phyloP scores from a whole-genome alignment of 2,113 vertebrate genomes.

The Engraulis encrasicolus region DNA sequence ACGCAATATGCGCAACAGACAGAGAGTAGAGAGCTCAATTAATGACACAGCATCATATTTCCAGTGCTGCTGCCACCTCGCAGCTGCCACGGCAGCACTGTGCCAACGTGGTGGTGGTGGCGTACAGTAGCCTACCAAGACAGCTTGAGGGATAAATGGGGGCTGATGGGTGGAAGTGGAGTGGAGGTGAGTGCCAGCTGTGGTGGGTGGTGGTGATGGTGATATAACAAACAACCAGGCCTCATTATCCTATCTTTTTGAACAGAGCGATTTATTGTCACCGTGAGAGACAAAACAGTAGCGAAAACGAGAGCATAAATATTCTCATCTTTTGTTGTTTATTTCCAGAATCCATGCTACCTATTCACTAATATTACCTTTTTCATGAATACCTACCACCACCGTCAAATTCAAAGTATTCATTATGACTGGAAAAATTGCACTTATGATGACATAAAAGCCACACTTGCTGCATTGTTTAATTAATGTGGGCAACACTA shows the following conservation, averaged over 20 bases:
- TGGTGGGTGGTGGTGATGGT: not conserved
- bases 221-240: not conserved
- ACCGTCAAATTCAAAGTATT: too few relatives aligned
- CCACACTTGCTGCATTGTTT: too few relatives aligned
- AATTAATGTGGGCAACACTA: too few relatives aligned
- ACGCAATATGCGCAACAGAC: constrained; percentile 33
- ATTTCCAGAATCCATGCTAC: too few relatives aligned
- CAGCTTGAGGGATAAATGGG: not conserved
- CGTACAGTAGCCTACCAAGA: constrained; percentile 30
- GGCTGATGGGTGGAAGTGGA: not conserved
- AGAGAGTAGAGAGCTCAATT: constrained; percentile 40
- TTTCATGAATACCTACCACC: too few relatives aligned
- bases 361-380: too few relatives aligned
- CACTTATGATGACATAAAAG: too few relatives aligned
- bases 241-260: constrained; percentile 36
- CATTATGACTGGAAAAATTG: too few relatives aligned
- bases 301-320: not conserved
- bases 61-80: constrained; percentile 33
- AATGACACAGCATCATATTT: constrained; percentile 41
- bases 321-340: not conserved
- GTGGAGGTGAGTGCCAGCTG: not conserved
- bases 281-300: not conserved
- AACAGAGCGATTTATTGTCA: constrained; percentile 14
- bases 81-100: constrained; percentile 19
- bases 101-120: constrained; percentile 23